Evolutionary conservation across 2,888 invertebrate species (phyloP).

Genomic region (Macrosiphum euphorbiae): DNA sequence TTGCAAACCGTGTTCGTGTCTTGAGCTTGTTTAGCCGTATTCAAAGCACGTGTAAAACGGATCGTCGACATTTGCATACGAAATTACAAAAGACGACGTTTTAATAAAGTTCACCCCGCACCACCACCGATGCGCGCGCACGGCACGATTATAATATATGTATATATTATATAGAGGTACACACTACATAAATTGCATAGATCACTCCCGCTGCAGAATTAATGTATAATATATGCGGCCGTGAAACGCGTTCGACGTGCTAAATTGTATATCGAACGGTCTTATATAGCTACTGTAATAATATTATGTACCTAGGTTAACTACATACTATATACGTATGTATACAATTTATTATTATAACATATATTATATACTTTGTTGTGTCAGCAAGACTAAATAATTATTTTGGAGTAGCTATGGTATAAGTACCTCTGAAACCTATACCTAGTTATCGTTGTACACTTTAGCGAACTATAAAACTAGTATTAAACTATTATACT

Average conservation of each 20-base stretch:
- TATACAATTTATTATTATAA: not conserved
- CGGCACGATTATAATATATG: not conserved
- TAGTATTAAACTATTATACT: too few relatives aligned
- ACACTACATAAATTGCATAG: not conserved
- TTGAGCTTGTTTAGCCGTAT: not conserved
- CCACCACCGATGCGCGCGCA: not conserved
- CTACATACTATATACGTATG: not conserved
- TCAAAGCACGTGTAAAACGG: not conserved
- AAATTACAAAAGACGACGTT: conserved; percentile 26
- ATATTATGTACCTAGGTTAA: not conserved
- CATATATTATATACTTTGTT: not conserved
- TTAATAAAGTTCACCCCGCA: not conserved
- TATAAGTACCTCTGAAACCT: not conserved
- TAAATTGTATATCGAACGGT: not conserved
- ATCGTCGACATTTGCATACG: conserved; percentile 30
- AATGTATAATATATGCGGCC: not conserved
- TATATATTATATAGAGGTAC: not conserved
- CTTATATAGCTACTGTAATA: not conserved
- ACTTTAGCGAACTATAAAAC: not conserved
- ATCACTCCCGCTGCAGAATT: not conserved
- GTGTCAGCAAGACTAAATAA: not conserved
- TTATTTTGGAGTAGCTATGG: not conserved
- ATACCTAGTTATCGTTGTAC: not conserved
- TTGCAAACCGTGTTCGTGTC: not conserved
- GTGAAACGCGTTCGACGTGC: not conserved